Conservation (phyloP, 35 echinoderm and acorn worm species). For the Eucidaris tribuloides region DNA sequence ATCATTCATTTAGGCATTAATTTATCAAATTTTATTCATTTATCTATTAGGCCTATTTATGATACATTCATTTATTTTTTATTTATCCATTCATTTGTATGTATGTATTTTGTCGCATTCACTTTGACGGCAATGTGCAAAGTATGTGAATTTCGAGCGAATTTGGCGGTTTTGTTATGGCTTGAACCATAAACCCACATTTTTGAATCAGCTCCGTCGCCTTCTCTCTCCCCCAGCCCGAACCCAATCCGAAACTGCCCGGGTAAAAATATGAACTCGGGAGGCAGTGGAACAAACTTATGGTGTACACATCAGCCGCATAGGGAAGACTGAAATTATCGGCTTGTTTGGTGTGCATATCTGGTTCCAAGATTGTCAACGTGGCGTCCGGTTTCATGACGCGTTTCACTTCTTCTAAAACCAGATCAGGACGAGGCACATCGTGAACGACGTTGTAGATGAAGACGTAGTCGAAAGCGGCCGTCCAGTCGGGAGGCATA, state of each 20-base stretch:
- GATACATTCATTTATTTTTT: too few species aligned
- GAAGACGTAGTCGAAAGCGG: constrained; percentile 47
- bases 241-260: constrained; percentile 42
- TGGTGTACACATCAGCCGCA: not conserved
- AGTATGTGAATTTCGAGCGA: too few species aligned
- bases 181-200: not conserved
- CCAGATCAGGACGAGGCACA: constrained; percentile 19
- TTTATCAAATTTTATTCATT: too few species aligned
- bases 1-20: too few species aligned
- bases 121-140: too few species aligned
- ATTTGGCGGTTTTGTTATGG: not conserved
- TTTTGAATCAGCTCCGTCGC: not conserved
- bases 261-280: constrained; percentile 12
- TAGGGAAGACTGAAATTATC: constrained; percentile 1
- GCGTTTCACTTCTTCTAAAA: constrained; percentile 26
- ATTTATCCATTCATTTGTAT: too few species aligned
- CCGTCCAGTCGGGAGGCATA: constrained; percentile 44
- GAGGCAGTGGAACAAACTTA: constrained; percentile 47
- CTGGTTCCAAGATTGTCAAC: constrained; percentile 22
- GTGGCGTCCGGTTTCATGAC: constrained; percentile 21
- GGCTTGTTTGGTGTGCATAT: not conserved
- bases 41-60: too few species aligned
- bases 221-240: constrained; percentile 46
- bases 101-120: too few species aligned
- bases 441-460: constrained; percentile 52